These are phyloP conservation scores for Coryphaenoides rupestris DNA, from an alignment of 2,113 vertebrate genomes.

Conservation along the genomic window DNA sequence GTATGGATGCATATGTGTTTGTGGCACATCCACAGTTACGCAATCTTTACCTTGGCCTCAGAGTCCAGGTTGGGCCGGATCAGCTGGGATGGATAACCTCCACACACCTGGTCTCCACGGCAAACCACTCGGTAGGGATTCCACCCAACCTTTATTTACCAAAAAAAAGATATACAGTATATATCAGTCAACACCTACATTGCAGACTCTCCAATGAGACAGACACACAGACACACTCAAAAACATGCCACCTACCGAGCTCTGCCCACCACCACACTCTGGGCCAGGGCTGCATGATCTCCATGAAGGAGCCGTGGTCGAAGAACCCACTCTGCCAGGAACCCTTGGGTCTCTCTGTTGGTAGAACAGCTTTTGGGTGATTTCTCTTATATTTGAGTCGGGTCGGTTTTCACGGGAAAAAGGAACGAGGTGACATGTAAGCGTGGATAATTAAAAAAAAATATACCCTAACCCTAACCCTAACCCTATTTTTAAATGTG, in stretches of 20 bases:
- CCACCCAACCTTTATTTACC: constrained; percentile 83
- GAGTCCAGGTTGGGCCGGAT: constrained; percentile 97
- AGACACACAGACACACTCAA: too few relatives aligned
- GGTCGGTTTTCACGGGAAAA: too few relatives aligned
- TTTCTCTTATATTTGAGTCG: too few relatives aligned
- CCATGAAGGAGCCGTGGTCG: constrained; percentile 91
- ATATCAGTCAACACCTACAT: too few relatives aligned
- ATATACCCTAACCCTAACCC: too few relatives aligned
- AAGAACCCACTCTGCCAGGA: constrained; percentile 95
- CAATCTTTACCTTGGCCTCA: constrained; percentile 84
- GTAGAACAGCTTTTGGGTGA: too few relatives aligned
- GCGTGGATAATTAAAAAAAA: too few relatives aligned
- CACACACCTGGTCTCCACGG: constrained; percentile 92
- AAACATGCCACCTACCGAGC: constrained; percentile 77
- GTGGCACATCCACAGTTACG: not conserved
- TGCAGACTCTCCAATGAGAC: too few relatives aligned
- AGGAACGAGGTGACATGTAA: too few relatives aligned
- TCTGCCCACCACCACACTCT: constrained; percentile 95
- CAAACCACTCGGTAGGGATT: constrained; percentile 94
- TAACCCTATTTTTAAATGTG: too few relatives aligned
- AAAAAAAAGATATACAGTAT: too few relatives aligned
- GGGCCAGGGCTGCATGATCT: constrained; percentile 99
- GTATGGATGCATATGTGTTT: not conserved
- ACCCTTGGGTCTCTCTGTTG: constrained; percentile 88
- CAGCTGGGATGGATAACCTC: constrained; percentile 93